Conservation (phyloP, 2,888 invertebrate genomes). For the Cremastinae sp. region DNA sequence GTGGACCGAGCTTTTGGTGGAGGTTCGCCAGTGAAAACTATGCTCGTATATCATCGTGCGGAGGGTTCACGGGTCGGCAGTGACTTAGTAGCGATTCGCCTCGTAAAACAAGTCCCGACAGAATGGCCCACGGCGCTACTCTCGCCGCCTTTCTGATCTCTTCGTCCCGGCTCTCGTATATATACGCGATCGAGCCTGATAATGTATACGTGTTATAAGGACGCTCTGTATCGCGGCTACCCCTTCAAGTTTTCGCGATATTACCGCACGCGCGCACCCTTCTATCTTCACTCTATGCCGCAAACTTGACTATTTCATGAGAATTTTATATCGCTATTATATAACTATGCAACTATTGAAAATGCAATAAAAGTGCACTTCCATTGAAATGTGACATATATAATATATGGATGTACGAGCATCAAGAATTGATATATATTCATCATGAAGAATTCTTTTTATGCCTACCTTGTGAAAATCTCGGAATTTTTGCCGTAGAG, state of each 20-base stretch:
- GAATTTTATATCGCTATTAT: no score
- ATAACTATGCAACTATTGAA: no score
- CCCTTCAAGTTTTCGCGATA: not conserved
- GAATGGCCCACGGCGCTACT: conserved; percentile 54
- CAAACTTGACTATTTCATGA: no score
- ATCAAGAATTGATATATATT: no score
- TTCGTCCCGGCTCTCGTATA: conserved; percentile 7
- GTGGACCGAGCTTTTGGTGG: conserved; percentile 32
- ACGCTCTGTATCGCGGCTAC: not conserved
- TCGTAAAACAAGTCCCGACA: conserved; percentile 68
- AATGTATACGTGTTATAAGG: not conserved
- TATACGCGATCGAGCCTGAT: conserved; percentile 15
- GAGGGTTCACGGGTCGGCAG: conserved; percentile 70
- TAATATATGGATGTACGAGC: no score
- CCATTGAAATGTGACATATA: no score
- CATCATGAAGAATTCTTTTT: not conserved
- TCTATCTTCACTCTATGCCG: no score
- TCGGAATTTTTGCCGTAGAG: no score
- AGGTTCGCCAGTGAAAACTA: conserved; percentile 70
- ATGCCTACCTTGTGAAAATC: not conserved
- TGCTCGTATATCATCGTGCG: conserved; percentile 72
- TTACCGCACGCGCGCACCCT: not conserved
- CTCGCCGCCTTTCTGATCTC: conserved; percentile 20
- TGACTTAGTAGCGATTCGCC: conserved; percentile 71
- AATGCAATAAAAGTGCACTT: no score